phyloP scores from a whole-genome alignment of 1,140 invertebrate genomes.

The Trypoxylus dichotomus region DNA sequence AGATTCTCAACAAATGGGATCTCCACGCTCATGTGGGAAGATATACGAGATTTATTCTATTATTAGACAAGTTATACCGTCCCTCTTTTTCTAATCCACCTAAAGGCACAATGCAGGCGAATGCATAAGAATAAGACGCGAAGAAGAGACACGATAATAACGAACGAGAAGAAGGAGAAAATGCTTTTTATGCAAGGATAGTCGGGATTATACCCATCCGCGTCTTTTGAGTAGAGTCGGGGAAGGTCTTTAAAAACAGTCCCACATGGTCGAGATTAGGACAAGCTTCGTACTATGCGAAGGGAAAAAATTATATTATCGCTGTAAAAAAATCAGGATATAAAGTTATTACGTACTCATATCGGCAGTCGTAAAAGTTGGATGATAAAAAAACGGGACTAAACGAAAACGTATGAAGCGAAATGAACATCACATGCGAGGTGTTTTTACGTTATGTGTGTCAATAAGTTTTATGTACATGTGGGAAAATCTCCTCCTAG shows the following conservation, averaged over 20 bases:
- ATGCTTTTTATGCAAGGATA: not conserved
- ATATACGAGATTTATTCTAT: constrained; percentile 26
- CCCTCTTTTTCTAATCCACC: not conserved
- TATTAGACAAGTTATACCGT: constrained; percentile 13
- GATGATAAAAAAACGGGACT: not conserved
- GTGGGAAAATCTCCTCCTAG: too few relatives aligned
- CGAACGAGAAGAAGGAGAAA: not conserved
- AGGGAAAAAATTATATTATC: not conserved
- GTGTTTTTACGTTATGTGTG: not conserved
- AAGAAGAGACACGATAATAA: not conserved
- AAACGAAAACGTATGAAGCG: not conserved
- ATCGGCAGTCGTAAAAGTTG: not conserved
- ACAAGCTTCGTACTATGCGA: not conserved
- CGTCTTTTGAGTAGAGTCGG: not conserved
- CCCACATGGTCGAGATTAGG: not conserved
- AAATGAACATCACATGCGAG: not conserved
- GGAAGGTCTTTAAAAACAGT: not conserved
- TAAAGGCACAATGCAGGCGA: not conserved
- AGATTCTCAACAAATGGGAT: constrained; percentile 22
- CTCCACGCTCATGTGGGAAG: constrained; percentile 23
- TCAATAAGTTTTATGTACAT: not conserved
- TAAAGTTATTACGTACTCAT: not conserved
- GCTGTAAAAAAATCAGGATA: constrained; percentile 2
- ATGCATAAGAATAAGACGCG: constrained; percentile 13
- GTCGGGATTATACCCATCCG: constrained; percentile 10